Conservation (phyloP, 2,888 invertebrate species). For the Meiosimyza platycephala region DNA sequence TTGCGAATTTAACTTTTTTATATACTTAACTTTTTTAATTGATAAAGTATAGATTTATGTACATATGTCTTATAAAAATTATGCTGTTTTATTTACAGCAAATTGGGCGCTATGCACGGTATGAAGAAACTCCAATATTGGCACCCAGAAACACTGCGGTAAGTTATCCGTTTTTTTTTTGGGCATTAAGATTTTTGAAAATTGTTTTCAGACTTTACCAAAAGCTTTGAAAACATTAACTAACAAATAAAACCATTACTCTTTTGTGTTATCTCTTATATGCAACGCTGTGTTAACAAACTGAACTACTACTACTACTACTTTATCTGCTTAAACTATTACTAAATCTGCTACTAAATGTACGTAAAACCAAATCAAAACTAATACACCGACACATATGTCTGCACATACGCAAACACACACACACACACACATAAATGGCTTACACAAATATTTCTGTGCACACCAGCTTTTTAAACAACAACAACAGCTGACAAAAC, state of each 20-base stretch:
- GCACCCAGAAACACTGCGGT: constrained; percentile 59
- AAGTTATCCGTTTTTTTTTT: constrained; percentile 47
- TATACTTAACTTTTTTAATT: background rate
- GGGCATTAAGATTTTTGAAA: no score
- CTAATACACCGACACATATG: constrained; percentile 36
- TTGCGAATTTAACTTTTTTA: background rate
- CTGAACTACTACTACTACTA: background rate
- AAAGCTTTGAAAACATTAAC: constrained; percentile 16
- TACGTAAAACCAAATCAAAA: constrained; percentile 16
- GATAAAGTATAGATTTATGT: no score
- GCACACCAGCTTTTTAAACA: constrained; percentile 37
- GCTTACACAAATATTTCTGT: constrained; percentile 39
- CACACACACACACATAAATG: constrained; percentile 41
- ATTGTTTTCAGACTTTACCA: background rate
- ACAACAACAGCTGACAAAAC: constrained; percentile 35
- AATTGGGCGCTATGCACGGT: constrained; percentile 60
- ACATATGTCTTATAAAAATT: background rate
- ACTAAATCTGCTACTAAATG: constrained; percentile 35
- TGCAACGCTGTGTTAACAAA: background rate
- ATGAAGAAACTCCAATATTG: constrained; percentile 60
- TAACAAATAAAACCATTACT: constrained; percentile 8
- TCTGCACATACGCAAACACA: constrained; percentile 34
- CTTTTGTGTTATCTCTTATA: constrained; percentile 4
- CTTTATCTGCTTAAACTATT: background rate
- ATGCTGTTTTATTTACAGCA: constrained; percentile 53